phyloP scores from a whole-genome alignment of 2,113 vertebrate species.

The Ceratotherium simum region DNA sequence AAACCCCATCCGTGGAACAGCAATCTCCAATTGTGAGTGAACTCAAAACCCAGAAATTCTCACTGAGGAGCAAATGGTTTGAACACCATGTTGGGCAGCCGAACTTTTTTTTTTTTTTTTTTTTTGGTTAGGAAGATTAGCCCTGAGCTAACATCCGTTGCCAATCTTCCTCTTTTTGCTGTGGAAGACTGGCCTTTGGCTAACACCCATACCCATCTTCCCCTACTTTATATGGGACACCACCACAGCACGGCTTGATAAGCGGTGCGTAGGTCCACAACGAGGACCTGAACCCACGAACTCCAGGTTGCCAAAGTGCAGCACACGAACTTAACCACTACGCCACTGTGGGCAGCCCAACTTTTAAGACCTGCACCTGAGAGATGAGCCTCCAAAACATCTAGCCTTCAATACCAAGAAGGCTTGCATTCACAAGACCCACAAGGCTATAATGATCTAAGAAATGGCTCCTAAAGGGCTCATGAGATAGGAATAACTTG shows the following conservation, averaged over 20 bases:
- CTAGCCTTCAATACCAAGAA: neutral
- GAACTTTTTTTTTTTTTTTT: neutral
- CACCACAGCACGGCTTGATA: too few relatives aligned
- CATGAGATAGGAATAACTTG: neutral
- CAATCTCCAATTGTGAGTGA: neutral
- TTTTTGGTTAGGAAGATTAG: too few relatives aligned
- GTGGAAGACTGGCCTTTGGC: too few relatives aligned
- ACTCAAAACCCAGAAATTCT: neutral
- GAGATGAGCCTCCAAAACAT: neutral
- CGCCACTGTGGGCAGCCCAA: too few relatives aligned
- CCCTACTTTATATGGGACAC: too few relatives aligned
- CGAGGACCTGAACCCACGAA: too few relatives aligned
- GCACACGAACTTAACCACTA: too few relatives aligned
- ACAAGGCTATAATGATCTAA: neutral
- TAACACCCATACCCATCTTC: too few relatives aligned
- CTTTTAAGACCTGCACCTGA: neutral
- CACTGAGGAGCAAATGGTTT: neutral
- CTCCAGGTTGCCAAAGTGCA: too few relatives aligned
- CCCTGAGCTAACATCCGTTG: too few relatives aligned
- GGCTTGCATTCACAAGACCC: neutral
- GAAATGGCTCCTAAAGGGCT: neutral
- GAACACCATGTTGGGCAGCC: neutral
- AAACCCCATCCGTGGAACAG: neutral
- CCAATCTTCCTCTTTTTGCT: too few relatives aligned
- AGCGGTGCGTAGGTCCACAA: too few relatives aligned